Evolutionary conservation across 1,140 invertebrate species (phyloP), one percentile per base, ranked within the genome.

Genomic region (Nephotettix cincticeps): DNA sequence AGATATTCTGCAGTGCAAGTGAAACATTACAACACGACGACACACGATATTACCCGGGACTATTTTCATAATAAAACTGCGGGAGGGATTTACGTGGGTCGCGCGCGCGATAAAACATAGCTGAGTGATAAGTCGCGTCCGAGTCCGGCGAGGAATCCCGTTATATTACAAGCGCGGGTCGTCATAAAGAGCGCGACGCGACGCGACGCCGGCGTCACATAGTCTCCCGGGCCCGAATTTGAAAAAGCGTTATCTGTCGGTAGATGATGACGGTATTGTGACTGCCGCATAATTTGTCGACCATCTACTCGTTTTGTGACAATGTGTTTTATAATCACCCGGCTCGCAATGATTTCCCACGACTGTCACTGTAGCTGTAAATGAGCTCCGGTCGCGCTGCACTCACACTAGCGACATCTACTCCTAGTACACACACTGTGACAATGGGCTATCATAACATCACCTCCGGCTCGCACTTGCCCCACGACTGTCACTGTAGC

Each of bases 271-370:
- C 61, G 32, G 32, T 29, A 67, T 67, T 67, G 64, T 45, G 36
- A 19, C 64, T n/a, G 64, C 64, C 9, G 36, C 40, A 67, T 67
- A 67, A 67, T 67, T 67, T 67, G 64, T 67, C 64, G 61, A 64
- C 61, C 40, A 67, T 36, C 25, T 43, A 32, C 64, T 11, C 17
- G 30, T 19, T 27, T 45, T 9, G n/a, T 67, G 43, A 45, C 45
- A 23, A 32, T 27, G 11, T 19, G n/a, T 43, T 67, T 67, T 67
- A 45, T 45, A 45, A 67, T n/a, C 43, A 67, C 17, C 14, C n/a
- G 45, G 27, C 9, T 67, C n/a, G n/a, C n/a, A n/a, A n/a, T 67
- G 64, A 67, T 67, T 67, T 67, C 64, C 45, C 64, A n/a, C n/a
- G n/a, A n/a, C n/a, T n/a, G n/a, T n/a, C n/a, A n/a, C n/a, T n/a